These are phyloP conservation scores for Astyanax mexicanus DNA, from an alignment of 2,797 vertebrate species.

Conservation along the genomic window DNA sequence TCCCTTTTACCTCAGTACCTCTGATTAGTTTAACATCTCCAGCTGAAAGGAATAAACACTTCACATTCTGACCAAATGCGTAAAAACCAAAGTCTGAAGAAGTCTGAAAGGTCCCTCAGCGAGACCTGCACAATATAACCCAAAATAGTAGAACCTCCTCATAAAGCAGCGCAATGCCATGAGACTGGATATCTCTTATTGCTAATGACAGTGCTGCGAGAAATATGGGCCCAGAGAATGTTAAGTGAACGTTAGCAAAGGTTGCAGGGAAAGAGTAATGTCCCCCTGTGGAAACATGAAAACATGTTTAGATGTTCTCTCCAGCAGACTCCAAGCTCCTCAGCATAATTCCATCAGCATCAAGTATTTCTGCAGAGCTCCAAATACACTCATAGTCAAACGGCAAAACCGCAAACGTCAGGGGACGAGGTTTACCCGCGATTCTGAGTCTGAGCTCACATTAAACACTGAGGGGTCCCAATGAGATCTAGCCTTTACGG, in stretches of 20 bases:
- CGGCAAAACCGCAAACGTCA: constrained; percentile 22
- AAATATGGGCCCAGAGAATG: constrained; percentile 42
- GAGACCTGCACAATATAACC: constrained; percentile 9
- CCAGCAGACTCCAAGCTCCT: constrained; percentile 43
- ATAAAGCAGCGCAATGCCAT: constrained; percentile 31
- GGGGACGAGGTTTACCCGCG: constrained; percentile 17
- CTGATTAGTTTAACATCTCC: constrained; percentile 27
- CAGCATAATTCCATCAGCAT: constrained; percentile 51
- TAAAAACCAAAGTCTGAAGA: constrained; percentile 7
- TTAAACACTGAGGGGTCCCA: constrained; percentile 3
- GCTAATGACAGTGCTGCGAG: constrained; percentile 48
- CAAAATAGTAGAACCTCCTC: constrained; percentile 13
- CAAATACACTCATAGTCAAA: constrained; percentile 29
- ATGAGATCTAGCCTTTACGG: constrained; percentile 32
- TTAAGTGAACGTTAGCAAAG: constrained; percentile 48
- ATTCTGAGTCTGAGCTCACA: constrained; percentile 25
- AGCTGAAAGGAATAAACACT: constrained; percentile 3
- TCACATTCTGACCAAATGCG: background rate
- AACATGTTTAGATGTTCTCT: constrained; percentile 46
- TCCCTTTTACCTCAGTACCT: background rate
- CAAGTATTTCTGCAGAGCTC: constrained; percentile 35
- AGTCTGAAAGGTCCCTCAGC: constrained; percentile 9
- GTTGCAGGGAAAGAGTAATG: constrained; percentile 47
- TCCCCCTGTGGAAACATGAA: constrained; percentile 47
- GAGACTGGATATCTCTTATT: constrained; percentile 34